Evolutionary conservation across 1,140 invertebrate genomes (phyloP).

Genomic region (Protaetia brevitarsis): DNA sequence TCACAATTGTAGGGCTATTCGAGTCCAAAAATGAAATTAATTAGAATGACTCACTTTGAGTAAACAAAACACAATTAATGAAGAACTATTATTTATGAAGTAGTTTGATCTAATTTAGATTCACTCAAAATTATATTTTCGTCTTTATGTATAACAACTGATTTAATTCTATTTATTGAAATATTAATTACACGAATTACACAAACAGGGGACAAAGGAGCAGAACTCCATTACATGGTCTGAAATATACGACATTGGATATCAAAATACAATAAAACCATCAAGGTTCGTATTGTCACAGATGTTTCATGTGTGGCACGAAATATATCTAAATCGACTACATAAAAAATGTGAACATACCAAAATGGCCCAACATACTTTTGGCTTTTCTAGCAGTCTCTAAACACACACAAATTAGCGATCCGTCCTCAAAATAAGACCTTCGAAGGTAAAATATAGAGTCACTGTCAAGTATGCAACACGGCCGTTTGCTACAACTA

Average conservation of each 20-base stretch:
- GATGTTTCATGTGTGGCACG: slow-evolving; percentile 8
- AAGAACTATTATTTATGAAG: neutral
- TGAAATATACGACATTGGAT: slow-evolving; percentile 10
- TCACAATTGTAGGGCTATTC: neutral
- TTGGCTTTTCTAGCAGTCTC: slow-evolving; percentile 16
- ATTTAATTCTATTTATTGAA: neutral
- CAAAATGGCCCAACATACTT: slow-evolving; percentile 18
- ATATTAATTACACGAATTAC: slow-evolving; percentile 5
- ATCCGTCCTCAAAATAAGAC: slow-evolving; percentile 11
- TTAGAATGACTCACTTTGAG: neutral
- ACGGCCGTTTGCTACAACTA: slow-evolving; percentile 18
- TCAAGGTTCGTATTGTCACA: slow-evolving; percentile 21
- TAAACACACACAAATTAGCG: neutral
- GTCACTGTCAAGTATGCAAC: slow-evolving; percentile 22
- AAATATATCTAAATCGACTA: neutral
- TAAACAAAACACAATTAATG: slow-evolving; percentile 9
- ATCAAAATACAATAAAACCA: slow-evolving; percentile 20
- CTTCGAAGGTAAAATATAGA: slow-evolving; percentile 20
- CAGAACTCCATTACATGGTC: slow-evolving; percentile 18
- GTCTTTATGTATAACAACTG: neutral
- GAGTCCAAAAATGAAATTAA: neutral
- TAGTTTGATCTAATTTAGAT: neutral
- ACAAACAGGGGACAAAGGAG: slow-evolving; percentile 13
- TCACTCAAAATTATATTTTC: neutral
- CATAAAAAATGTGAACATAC: slow-evolving; percentile 10